Percentiles rank a stretch among this genome's conserved stretches.
These are phyloP conservation scores for Thunnus albacares DNA, from an alignment of 2,797 vertebrate species.

Conservation along the genomic window DNA sequence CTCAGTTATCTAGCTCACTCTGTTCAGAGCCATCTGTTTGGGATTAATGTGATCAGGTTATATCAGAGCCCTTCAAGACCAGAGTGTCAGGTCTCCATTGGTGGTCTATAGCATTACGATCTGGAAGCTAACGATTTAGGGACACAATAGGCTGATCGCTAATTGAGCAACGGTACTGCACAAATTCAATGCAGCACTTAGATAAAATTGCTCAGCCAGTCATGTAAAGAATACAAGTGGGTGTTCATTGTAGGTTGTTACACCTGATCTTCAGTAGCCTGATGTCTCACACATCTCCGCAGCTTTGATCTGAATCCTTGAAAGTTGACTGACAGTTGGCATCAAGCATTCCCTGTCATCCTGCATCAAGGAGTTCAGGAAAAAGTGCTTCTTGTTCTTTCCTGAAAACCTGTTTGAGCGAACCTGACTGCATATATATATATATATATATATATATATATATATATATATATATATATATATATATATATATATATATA, in stretches of 20 bases:
- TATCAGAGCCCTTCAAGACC: conserved; percentile 43
- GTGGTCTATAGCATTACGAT: conserved; percentile 44
- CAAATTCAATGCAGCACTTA: conserved; percentile 41
- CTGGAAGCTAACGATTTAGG: conserved; percentile 37
- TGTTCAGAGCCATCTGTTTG: conserved; percentile 67
- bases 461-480: too few relatives aligned
- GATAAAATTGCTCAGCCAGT: conserved; percentile 29
- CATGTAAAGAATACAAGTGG: conserved; percentile 11
- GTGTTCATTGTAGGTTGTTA: conserved; percentile 21
- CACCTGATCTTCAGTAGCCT: conserved; percentile 30
- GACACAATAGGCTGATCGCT: conserved; percentile 38
- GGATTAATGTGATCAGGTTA: conserved; percentile 65
- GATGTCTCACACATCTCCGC: conserved; percentile 21
- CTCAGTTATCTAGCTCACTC: conserved; percentile 56
- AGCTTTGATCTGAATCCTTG: conserved; percentile 44
- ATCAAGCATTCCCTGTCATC: conserved; percentile 57
- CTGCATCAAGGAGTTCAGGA: conserved; percentile 36
- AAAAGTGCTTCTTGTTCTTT: conserved; percentile 20
- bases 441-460: too few relatives aligned
- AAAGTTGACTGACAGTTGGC: conserved; percentile 31
- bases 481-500: too few relatives aligned
- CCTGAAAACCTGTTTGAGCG: conserved; percentile 10
- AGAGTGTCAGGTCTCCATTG: conserved; percentile 49
- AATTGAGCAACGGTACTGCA: conserved; percentile 19
- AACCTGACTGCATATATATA: neutral